These are phyloP conservation scores for Atta cephalotes DNA, from an alignment of 1,140 invertebrate genomes.

Conservation along the genomic window DNA sequence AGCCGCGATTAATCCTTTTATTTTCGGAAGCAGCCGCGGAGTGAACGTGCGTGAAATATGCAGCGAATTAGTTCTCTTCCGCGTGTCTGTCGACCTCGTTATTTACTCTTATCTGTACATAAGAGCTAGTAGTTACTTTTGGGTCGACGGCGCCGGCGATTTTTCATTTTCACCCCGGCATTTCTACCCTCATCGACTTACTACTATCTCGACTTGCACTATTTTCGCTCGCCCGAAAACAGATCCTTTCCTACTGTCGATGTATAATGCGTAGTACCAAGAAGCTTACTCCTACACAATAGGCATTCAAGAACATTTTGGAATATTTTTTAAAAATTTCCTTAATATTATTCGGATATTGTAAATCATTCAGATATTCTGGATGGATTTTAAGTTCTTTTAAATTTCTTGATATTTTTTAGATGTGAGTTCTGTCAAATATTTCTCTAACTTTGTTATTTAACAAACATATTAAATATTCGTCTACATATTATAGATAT, in stretches of 20 bases:
- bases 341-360: neutral
- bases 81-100: slow-evolving; percentile 75
- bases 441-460: neutral
- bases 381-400: neutral
- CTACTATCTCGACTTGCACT: neutral
- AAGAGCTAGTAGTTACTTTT: slow-evolving; percentile 71
- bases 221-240: slow-evolving; percentile 16
- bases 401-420: neutral
- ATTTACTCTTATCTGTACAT: slow-evolving; percentile 77
- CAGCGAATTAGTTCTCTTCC: slow-evolving; percentile 77
- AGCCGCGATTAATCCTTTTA: slow-evolving; percentile 70
- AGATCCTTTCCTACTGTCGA: slow-evolving; percentile 15
- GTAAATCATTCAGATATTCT: neutral
- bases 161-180: slow-evolving; percentile 71
- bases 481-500: neutral
- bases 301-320: neutral
- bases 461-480: neutral
- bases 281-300: neutral
- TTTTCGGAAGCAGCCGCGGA: slow-evolving; percentile 63
- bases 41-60: slow-evolving; percentile 74
- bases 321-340: neutral
- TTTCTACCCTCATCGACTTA: slow-evolving; percentile 50
- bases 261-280: neutral
- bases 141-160: slow-evolving; percentile 64
- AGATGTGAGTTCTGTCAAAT: neutral